Evolutionary conservation across 2,888 invertebrate species (phyloP).

Genomic region (Hedya salicella): DNA sequence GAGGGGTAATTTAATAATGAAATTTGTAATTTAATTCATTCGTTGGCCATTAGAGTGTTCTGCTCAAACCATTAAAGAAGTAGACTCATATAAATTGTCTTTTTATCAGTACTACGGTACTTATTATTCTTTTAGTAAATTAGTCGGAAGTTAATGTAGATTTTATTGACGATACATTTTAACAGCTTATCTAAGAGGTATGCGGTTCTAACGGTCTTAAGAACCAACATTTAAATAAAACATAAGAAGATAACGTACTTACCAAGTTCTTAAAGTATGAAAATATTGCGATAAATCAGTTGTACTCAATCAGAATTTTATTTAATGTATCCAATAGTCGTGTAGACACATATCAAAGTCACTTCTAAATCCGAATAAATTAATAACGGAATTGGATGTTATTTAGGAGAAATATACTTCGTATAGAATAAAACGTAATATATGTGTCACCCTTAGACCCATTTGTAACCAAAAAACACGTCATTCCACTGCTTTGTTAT

Average conservation of each 20-base stretch:
- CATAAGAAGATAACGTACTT: neutral
- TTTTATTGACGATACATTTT: constrained; percentile 60
- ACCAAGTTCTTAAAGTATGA: neutral
- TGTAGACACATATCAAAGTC: too few species aligned
- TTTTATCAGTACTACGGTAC: constrained; percentile 55
- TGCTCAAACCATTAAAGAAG: constrained; percentile 44
- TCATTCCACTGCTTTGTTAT: too few species aligned
- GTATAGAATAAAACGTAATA: too few species aligned
- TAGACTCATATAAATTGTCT: constrained; percentile 55
- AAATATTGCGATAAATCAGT: too few species aligned
- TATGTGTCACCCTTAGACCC: too few species aligned
- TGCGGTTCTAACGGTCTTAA: neutral
- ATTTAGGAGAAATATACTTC: too few species aligned
- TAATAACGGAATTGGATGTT: too few species aligned
- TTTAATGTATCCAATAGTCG: too few species aligned
- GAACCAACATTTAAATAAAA: neutral
- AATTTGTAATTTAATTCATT: constrained; percentile 47
- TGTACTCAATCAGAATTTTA: too few species aligned
- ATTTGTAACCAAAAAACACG: too few species aligned
- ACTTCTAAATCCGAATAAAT: too few species aligned
- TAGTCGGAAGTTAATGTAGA: constrained; percentile 58
- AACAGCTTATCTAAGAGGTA: constrained; percentile 49
- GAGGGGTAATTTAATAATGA: constrained; percentile 48
- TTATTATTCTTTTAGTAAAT: constrained; percentile 61
- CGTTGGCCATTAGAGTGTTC: constrained; percentile 44